These are phyloP conservation scores for Chelonus insularis DNA, from an alignment of 1,140 invertebrate genomes.

Conservation along the genomic window DNA sequence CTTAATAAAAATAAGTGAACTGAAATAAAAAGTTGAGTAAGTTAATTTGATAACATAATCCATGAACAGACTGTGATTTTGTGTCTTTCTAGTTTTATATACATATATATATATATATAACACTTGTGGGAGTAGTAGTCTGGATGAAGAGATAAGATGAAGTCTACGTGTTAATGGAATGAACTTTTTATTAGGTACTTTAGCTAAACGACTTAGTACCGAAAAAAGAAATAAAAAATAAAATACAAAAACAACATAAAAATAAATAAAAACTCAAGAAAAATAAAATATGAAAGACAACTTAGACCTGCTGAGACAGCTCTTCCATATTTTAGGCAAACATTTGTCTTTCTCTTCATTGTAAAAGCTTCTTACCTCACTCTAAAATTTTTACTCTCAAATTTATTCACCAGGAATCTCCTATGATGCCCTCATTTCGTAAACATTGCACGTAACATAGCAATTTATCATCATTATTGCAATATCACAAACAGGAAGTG, in stretches of 20 bases:
- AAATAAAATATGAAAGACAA: background rate
- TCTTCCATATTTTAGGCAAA: background rate
- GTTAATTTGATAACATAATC: conserved; percentile 50
- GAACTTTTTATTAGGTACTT: conserved; percentile 4
- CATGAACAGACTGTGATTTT: conserved; percentile 40
- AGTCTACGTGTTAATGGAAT: conserved; percentile 1
- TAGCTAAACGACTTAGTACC: background rate
- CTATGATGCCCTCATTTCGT: background rate
- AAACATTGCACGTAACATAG: background rate
- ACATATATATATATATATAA: too few species aligned
- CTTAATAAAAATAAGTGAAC: background rate
- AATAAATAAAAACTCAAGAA: background rate
- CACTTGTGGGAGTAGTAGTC: too few species aligned
- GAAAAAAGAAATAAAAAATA: background rate
- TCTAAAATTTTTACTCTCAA: background rate
- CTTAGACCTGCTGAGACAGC: background rate
- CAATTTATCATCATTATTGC: background rate
- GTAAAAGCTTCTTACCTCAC: background rate
- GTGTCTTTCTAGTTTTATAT: conserved; percentile 9
- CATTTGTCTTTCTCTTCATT: background rate
- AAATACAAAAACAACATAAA: background rate
- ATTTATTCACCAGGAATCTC: background rate
- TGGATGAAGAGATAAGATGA: background rate
- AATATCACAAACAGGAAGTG: too few species aligned
- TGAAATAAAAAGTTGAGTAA: conserved; percentile 6